These are phyloP conservation scores for Sceloporus tristichus DNA, from an alignment of 2,113 vertebrate species.

Conservation along the genomic window DNA sequence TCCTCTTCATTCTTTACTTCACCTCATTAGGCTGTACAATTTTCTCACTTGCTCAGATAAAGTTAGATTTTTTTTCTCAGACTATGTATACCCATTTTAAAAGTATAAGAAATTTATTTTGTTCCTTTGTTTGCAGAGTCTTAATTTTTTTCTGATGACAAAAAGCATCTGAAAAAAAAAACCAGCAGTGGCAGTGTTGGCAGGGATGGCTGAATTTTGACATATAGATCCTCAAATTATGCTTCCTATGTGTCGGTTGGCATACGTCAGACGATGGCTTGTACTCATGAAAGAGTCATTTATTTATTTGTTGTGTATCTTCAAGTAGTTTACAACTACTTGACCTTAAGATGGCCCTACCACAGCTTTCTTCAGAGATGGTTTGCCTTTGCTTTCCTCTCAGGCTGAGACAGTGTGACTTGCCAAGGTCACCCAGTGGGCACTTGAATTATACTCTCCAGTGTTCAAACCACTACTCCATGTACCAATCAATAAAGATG, in stretches of 20 bases:
- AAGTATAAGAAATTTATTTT: background rate
- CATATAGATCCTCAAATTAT: background rate
- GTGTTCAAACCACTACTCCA: no score
- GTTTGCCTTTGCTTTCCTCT: no score
- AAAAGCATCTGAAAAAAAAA: background rate
- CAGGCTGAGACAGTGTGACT: no score
- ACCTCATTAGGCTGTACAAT: background rate
- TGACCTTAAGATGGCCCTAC: no score
- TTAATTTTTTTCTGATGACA: constrained; percentile 16
- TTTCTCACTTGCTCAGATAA: constrained; percentile 35
- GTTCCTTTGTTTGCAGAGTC: background rate
- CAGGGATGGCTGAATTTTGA: background rate
- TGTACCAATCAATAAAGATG: background rate
- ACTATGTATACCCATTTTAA: background rate
- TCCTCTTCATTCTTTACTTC: constrained; percentile 43
- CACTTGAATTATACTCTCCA: no score
- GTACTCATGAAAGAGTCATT: background rate
- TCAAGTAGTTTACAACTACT: no score
- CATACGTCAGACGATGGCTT: background rate
- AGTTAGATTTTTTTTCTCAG: background rate
- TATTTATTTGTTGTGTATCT: no score
- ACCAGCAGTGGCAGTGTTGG: background rate
- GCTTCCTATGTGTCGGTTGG: background rate
- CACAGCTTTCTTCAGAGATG: no score
- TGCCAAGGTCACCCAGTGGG: no score